Base-by-base conservation (phyloP, 2,797 vertebrate genomes). In the Muraenolepis orangiensis region DNA sequence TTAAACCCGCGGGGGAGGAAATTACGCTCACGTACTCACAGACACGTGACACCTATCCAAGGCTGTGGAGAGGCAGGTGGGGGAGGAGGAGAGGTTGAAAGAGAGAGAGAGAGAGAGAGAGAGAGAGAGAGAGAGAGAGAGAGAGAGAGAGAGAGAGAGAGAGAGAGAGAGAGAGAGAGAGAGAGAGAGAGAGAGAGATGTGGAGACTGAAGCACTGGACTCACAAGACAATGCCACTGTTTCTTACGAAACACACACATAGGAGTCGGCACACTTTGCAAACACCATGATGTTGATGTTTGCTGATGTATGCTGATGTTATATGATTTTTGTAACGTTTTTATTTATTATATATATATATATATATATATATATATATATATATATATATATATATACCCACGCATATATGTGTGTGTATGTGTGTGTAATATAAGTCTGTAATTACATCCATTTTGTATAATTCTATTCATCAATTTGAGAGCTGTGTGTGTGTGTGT, bases 11-110 rank as follows among this genome's bases (percentile, higher is more conserved):
- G 46, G 46, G 38, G 38, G 75, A 69, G 74, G 74, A 79, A 72
- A 73, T 76, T 71, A 81, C 74, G 80, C 71, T 36, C 72, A 88
- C 87, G 90, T 94, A 95, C 93, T 94, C 89, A 94, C 93, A 92
- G 84, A 90, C 86, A 90, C 77, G 81, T 67, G 89, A 79, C 87
- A 89, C 88, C 89, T 87, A 87, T 89, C 77, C 74, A 80, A 84
- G 85, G 87, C 93, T 94, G 88, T 82, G 75, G 82, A 85, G 76
- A 90, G 78, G 77, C 26, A 18, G 64, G 29, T 5, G 72, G 81
- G 57, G 66, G 75, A 72, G 74, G 81, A 74, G 78, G 70, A 69
- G 64, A 85, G 40, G 69, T 66, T 77, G 72, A 80, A 36, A 82
- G 70, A 85, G 70, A 86, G 71, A 89, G 66, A 83, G 32, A 30